Conservation (phyloP, 2,113 vertebrate genomes). For the Pseudorasbora parva region DNA sequence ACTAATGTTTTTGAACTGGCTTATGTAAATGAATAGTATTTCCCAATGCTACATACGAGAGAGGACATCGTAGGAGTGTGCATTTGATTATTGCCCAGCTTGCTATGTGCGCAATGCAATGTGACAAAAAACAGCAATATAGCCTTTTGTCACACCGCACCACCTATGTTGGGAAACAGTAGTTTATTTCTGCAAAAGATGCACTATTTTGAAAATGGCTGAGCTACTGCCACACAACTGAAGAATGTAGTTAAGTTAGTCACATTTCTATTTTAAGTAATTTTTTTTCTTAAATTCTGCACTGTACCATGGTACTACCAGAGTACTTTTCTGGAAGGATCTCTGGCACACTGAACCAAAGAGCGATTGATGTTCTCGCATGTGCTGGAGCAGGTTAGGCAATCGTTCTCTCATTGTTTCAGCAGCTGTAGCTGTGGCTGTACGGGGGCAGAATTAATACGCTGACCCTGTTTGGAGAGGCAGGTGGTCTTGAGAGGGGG, state of each 20-base stretch:
- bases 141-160: slow-evolving; percentile 11
- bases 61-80: not conserved
- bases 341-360: not conserved
- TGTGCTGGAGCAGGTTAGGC: slow-evolving; percentile 2
- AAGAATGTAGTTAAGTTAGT: not conserved
- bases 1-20: not conserved
- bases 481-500: slow-evolving; percentile 70
- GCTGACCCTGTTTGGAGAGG: slow-evolving; percentile 69
- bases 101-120: not conserved
- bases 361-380: not conserved
- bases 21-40: slow-evolving; percentile 1
- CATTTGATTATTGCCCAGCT: not conserved
- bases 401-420: slow-evolving; percentile 20
- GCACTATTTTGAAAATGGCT: slow-evolving; percentile 8
- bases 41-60: not conserved
- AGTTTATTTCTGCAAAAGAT: not conserved
- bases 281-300: too few species aligned
- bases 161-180: not conserved
- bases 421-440: slow-evolving; percentile 42
- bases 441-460: slow-evolving; percentile 73
- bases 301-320: not conserved
- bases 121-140: slow-evolving; percentile 15
- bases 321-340: not conserved
- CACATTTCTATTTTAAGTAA: not conserved
- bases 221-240: not conserved